A percentile compares a stretch with the other conserved stretches of the same genome.
Conservation (phyloP, 1,140 invertebrate species). For the Pseudobourletiella spinata region DNA sequence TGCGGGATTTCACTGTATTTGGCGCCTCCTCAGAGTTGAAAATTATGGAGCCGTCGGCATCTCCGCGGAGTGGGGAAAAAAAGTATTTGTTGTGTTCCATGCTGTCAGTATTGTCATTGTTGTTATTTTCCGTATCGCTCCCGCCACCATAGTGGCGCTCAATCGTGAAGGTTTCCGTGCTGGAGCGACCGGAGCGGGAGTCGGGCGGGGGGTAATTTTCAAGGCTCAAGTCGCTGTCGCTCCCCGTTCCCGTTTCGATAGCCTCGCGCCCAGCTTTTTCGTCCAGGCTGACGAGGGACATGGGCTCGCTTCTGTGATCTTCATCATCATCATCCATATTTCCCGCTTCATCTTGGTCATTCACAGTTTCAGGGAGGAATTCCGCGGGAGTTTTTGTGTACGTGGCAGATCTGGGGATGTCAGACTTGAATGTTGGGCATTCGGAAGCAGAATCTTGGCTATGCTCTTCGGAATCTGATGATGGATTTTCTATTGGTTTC, state of each 20-base stretch:
- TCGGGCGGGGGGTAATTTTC: not conserved
- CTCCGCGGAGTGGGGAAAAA: not conserved
- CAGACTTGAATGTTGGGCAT: too few relatives aligned
- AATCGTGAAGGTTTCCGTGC: not conserved
- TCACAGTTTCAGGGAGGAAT: too few relatives aligned
- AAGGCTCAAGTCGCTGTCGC: not conserved
- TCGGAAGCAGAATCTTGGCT: too few relatives aligned
- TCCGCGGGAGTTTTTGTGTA: too few relatives aligned
- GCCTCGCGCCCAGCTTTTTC: constrained; percentile 39
- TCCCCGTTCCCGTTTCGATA: constrained; percentile 42
- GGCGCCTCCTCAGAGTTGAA: not conserved
- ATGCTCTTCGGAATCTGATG: too few relatives aligned
- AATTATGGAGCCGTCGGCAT: not conserved
- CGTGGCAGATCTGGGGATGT: too few relatives aligned
- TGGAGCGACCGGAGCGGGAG: not conserved
- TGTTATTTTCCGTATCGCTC: constrained; percentile 5
- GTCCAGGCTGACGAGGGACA: not conserved
- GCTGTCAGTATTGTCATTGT: not conserved
- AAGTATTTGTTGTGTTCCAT: not conserved
- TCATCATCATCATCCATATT: too few relatives aligned
- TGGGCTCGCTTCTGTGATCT: not conserved
- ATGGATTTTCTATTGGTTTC: too few relatives aligned
- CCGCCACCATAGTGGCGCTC: not conserved
- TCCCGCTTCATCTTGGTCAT: too few relatives aligned
- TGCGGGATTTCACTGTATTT: not conserved